Conservation (phyloP, 2,113 vertebrate genomes). For the Oxyura jamaicensis region DNA sequence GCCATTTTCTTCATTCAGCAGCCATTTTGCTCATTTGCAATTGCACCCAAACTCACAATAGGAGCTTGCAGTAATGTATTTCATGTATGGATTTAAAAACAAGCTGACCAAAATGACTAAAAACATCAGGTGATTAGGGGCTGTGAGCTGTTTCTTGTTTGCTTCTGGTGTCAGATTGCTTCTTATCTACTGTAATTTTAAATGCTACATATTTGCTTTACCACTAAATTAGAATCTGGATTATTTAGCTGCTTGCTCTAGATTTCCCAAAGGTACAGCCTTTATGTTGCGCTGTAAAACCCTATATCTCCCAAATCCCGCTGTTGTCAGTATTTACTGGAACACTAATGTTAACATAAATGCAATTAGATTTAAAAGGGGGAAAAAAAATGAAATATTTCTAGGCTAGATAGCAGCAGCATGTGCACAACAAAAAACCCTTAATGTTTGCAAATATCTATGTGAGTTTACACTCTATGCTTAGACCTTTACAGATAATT, state of each 20-base stretch:
- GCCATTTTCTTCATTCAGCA: fast-evolving
- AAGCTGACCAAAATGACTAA: slow-evolving; percentile 20
- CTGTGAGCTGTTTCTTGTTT: slow-evolving; percentile 36
- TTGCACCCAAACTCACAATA: not conserved
- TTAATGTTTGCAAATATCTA: not conserved
- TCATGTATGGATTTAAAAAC: not conserved
- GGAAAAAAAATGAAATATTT: not conserved
- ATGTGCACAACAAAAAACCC: not conserved
- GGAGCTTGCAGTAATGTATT: not conserved
- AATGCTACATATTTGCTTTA: slow-evolving; percentile 64
- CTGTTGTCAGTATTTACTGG: slow-evolving; percentile 8
- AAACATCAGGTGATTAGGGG: slow-evolving; percentile 61
- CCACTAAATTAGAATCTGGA: slow-evolving; percentile 75
- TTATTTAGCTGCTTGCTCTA: slow-evolving; percentile 74
- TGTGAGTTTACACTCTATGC: fast-evolving
- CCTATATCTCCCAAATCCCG: slow-evolving; percentile 47
- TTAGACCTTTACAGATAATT: not conserved
- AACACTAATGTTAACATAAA: slow-evolving; percentile 17
- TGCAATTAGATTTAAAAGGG: not conserved
- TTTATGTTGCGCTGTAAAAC: slow-evolving; percentile 17
- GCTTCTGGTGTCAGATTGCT: slow-evolving; percentile 61
- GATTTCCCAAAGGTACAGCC: slow-evolving; percentile 73
- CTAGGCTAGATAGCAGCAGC: not conserved
- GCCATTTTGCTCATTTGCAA: not conserved
- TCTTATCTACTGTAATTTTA: slow-evolving; percentile 67